Conservation (phyloP, 2,888 invertebrate species). For the Junonia oenone region DNA sequence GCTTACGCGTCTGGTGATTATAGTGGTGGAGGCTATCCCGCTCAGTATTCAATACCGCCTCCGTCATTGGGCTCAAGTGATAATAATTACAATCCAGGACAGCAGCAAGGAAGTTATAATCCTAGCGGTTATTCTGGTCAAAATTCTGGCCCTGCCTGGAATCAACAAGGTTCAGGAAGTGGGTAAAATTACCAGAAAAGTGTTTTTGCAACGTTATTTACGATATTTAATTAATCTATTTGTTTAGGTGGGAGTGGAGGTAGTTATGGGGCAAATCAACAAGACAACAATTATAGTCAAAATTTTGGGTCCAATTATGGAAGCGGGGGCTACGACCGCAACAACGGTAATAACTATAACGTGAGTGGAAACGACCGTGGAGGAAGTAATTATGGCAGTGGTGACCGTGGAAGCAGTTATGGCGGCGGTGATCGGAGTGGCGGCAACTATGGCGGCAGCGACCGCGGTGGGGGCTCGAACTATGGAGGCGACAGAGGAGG, state of each 20-base stretch:
- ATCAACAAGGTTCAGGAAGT: conserved; percentile 52
- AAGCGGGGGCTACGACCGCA: conserved; percentile 50
- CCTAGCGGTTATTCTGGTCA: conserved; percentile 54
- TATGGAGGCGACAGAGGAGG: conserved; percentile 65
- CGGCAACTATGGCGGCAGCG: conserved; percentile 60
- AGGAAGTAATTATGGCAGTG: conserved; percentile 56
- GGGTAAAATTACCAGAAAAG: conserved; percentile 15
- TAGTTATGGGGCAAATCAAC: conserved; percentile 48
- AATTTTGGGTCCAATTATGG: conserved; percentile 53
- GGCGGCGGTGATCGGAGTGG: conserved; percentile 53
- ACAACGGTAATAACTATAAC: conserved; percentile 50
- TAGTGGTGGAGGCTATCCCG: conserved; percentile 59
- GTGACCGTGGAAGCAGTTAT: conserved; percentile 59
- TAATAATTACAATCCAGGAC: conserved; percentile 51
- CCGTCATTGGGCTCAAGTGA: conserved; percentile 61
- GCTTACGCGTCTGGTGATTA: conserved; percentile 64
- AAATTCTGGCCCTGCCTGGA: conserved; percentile 57
- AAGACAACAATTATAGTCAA: conserved; percentile 55
- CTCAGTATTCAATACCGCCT: conserved; percentile 70
- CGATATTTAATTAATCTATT: neutral
- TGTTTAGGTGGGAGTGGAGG: conserved; percentile 42
- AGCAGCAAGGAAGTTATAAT: conserved; percentile 52
- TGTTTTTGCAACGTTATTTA: neutral
- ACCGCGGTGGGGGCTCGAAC: conserved; percentile 38
- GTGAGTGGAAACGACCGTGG: conserved; percentile 59